Evolutionary conservation across 2,113 vertebrate species (phyloP), one percentile per base, ranked within the genome.

Genomic region (Bombycilla garrulus): DNA sequence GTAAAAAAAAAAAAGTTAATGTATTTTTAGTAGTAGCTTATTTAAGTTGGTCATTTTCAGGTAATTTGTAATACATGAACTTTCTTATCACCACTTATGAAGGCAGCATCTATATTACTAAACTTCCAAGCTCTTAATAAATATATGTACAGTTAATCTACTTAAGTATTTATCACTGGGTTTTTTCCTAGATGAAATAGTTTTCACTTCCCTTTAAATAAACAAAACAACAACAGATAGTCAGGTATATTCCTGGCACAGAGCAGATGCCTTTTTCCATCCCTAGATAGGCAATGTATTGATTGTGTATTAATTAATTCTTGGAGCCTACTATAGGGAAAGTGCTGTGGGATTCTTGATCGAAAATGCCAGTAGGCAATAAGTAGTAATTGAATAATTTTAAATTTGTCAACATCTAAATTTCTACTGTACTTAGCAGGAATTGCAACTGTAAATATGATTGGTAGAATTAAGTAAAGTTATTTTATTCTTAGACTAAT

Each of bases 301-400:
- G 90, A 96, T 44, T 80, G n/a, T 44, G 28, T 58, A 92, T 70
- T 76, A 82, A 92, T 91, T 93, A 87, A 88, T 83, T 96, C 44
- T 67, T 56, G 19, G 61, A 90, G 58, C 56, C 79, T 85, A 44
- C 87, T 93, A 77, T 66, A 11, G 62, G 62, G 11, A 73, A 72
- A 82, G 54, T 82, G 54, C 54, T 66, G 24, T 80, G 79, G 50
- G 65, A 86, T 7, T 54, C 38, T 73, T 92, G 57, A 77, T 44
- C 10, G 3, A 80, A 93, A 95, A 91, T 77, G 33, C 66, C 78
- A 77, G 38, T 24, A 83, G 58, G 23, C 62, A 66, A 44, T 76
- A 85, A 4, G 10, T n/a, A 77, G 45, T 91, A 72, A 81, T 21
- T 67, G 16, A 86, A 57, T 81, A 48, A 85, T 82, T 95, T 79